A percentile compares a stretch with the other conserved stretches of the same genome.
Evolutionary conservation across 2,113 vertebrate species (phyloP).

Genomic region (Clarias batrachus): DNA sequence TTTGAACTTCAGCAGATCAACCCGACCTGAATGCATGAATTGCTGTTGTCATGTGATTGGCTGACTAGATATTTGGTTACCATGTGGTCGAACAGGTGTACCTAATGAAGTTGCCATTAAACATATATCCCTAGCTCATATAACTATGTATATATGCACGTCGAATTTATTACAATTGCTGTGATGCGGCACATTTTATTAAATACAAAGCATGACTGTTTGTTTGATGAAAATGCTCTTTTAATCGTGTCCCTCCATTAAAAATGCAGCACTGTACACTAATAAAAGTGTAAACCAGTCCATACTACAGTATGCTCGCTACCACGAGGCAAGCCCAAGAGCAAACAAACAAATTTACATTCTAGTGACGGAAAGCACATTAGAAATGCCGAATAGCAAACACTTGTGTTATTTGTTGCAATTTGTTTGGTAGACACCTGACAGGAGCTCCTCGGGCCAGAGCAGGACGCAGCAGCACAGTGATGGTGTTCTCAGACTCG

Average conservation of each 20-base stretch:
- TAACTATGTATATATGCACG: no score
- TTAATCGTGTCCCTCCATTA: not conserved
- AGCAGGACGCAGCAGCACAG: constrained; percentile 88
- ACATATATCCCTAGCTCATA: no score
- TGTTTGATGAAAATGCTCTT: not conserved
- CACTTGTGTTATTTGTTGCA: constrained; percentile 29
- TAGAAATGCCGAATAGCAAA: not conserved
- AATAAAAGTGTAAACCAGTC: not conserved
- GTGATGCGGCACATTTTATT: not conserved
- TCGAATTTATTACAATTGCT: not conserved
- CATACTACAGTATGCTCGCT: not conserved
- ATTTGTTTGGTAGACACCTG: constrained; percentile 74
- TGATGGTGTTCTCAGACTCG: constrained; percentile 93
- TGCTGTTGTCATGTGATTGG: no score
- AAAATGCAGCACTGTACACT: not conserved
- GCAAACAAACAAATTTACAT: not conserved
- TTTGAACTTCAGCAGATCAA: no score
- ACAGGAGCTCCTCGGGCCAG: constrained; percentile 90
- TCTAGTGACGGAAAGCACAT: not conserved
- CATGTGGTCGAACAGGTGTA: no score
- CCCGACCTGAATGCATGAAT: no score
- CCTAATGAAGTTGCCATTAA: no score
- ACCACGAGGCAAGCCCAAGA: not conserved
- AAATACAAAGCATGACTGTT: not conserved
- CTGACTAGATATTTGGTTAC: no score